Evolutionary conservation across 2,113 vertebrate genomes (phyloP).

Genomic region (Malurus elegans): DNA sequence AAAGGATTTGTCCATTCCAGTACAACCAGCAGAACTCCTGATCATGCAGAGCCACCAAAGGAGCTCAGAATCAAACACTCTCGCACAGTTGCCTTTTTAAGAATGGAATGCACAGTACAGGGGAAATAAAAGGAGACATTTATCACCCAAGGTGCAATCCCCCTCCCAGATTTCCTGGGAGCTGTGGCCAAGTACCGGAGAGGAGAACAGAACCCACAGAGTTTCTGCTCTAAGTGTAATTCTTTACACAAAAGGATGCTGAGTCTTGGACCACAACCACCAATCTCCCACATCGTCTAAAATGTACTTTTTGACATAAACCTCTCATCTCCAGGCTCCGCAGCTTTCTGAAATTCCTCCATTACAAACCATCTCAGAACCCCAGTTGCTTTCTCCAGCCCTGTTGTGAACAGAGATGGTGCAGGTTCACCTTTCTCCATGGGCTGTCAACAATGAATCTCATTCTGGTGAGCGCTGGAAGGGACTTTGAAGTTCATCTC

Average conservation of each 20-base stretch:
- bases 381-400: not conserved
- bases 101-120: fast-evolving
- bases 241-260: not conserved
- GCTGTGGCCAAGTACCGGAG: fast-evolving
- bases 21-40: not conserved
- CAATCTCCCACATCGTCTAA: fast-evolving
- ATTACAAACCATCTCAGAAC: not conserved
- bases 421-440: not conserved
- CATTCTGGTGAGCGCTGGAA: not conserved
- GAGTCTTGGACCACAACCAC: not conserved
- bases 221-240: not conserved
- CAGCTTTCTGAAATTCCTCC: not conserved
- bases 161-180: not conserved
- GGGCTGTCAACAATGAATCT: not conserved
- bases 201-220: not conserved
- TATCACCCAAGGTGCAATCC: not conserved
- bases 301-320: not conserved
- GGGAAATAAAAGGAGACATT: not conserved
- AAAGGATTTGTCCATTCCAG: not conserved
- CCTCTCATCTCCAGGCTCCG: not conserved
- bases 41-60: not conserved
- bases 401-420: fast-evolving
- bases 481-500: not conserved
- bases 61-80: not conserved
- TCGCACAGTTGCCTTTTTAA: fast-evolving